Conservation (phyloP, 2,888 invertebrate species). For the Thymelicus lineola region DNA sequence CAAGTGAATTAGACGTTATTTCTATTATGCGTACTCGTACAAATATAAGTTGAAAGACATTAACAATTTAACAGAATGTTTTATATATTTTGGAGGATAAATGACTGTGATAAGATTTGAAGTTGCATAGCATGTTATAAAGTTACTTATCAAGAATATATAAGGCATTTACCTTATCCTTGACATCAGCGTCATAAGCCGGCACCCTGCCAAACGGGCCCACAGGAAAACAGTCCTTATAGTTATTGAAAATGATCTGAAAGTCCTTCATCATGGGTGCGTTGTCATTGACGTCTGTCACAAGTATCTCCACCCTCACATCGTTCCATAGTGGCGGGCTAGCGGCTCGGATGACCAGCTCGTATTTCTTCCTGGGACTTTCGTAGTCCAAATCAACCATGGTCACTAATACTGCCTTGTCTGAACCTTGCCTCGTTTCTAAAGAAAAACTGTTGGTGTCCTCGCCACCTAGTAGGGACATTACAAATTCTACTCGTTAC, state of each 20-base stretch:
- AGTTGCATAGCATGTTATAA: too few relatives aligned
- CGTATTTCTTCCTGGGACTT: conserved; percentile 95
- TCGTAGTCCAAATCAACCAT: conserved; percentile 98
- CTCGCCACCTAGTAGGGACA: conserved; percentile 87
- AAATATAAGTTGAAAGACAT: neutral
- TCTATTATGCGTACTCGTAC: neutral
- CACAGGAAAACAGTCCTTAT: conserved; percentile 96
- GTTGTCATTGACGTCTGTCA: conserved; percentile 98
- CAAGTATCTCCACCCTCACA: conserved; percentile 93
- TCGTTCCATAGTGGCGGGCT: conserved; percentile 96
- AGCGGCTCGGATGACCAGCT: conserved; percentile 94
- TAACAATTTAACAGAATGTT: neutral
- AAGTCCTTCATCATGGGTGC: conserved; percentile 96
- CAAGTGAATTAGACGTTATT: neutral
- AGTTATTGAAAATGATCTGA: conserved; percentile 97
- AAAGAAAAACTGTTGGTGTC: conserved; percentile 94
- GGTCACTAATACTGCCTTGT: conserved; percentile 94
- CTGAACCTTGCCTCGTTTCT: conserved; percentile 92
- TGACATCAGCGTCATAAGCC: conserved; percentile 97
- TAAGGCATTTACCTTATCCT: conserved; percentile 86
- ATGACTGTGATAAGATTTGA: too few relatives aligned
- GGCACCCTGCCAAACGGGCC: conserved; percentile 96
- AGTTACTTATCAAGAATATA: neutral
- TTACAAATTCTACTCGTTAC: conserved; percentile 11
- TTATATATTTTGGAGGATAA: too few relatives aligned